Conservation (phyloP, 2,113 vertebrate species). For the Todiramphus saurophagus region DNA sequence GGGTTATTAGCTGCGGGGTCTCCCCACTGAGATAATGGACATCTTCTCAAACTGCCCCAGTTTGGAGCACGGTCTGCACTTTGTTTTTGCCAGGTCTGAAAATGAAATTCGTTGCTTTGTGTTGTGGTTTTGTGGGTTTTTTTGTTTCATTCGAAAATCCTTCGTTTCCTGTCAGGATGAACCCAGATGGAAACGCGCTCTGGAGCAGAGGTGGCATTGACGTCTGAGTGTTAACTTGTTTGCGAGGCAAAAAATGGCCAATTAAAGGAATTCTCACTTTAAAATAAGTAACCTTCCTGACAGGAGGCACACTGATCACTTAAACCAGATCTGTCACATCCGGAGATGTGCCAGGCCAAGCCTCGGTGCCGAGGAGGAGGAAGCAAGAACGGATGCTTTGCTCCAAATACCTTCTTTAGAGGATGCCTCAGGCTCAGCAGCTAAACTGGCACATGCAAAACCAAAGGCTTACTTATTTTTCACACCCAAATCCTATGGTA, state of each 20-base stretch:
- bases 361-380: fast-evolving
- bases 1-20: not conserved
- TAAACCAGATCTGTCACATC: not conserved
- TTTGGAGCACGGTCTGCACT: not conserved
- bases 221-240: not conserved
- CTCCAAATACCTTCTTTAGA: not conserved
- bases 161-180: not conserved
- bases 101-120: not conserved
- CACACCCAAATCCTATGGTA: fast-evolving
- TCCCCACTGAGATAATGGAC: not conserved
- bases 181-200: not conserved
- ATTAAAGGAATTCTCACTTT: not conserved
- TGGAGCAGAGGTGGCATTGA: not conserved
- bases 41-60: fast-evolving
- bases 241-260: not conserved
- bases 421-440: not conserved
- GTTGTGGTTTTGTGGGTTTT: not conserved
- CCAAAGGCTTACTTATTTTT: not conserved
- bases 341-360: not conserved
- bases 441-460: not conserved
- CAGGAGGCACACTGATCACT: not conserved
- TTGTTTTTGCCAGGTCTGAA: not conserved
- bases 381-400: not conserved
- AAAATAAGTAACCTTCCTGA: not conserved
- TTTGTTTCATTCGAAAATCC: not conserved